Base-by-base conservation (phyloP, 2,888 invertebrate species). In the Leucozona laternaria region DNA sequence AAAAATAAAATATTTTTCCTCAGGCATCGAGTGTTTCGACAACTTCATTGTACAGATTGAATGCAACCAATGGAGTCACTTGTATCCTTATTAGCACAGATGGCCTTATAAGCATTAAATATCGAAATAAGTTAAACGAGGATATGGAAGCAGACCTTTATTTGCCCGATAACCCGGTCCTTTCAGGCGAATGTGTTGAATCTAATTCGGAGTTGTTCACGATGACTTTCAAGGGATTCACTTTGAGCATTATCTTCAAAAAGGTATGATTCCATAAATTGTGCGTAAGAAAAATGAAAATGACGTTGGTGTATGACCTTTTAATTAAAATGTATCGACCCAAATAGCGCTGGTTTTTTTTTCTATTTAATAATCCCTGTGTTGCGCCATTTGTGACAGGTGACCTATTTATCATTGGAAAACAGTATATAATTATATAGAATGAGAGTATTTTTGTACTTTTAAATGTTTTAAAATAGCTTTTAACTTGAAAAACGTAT, bases 221-320 rank as follows among this genome's bases (percentile, higher is more conserved):
- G 62, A 93, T 97, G 70, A 94, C 95, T 8, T 97, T 97, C 94
- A 95, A 95, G 80, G 96, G 95, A 55, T 97, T 97, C 90, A 94
- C 95, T 0, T 92, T 97, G 53, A 94, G 95, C 72, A 96, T 96
- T 94, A 94, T 94, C 88, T 98, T 97, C 90, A 95, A 95, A 79
- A 97, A 97, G 95, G 97, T 97, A 92, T 89, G 88, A 50, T 15
- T 37, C 5, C 15, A 37, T 34, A 34, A 50, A 10, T 40, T 25
- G 53, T 11, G 2, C 2, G 11, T 6, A 20, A 28, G 20, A 5
- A 13, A 15, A n/a, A n/a, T n/a, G n/a, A n/a, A 28, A 20, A 66
- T 66, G 48, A 64, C 64, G 64, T 45, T 64, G 31, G 11, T 45
- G 28, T 53, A 48, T 68, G 50, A 50, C 68, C 50, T 68, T 50